Evolutionary conservation across 2,888 invertebrate genomes (phyloP), one percentile per base, ranked within the genome.

Genomic region (Rhingia campestris): DNA sequence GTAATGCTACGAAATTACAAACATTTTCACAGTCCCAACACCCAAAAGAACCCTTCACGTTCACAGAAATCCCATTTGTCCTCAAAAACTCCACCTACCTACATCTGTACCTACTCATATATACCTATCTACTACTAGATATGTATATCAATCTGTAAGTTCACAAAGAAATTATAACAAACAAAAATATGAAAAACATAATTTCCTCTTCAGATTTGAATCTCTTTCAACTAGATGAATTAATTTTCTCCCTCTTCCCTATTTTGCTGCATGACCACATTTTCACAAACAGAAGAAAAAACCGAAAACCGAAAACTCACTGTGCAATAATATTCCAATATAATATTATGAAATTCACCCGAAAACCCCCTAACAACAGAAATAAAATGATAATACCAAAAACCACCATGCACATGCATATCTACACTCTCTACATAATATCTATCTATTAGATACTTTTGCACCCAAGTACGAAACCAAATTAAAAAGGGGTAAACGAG

Each of bases 131-230:
- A 22, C 43, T 54, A 41, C 4, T 7, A 41, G 41, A 41, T 41
- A 35, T 22, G 22, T 22, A 39, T 39, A 10, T 9, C 14, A 4
- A 12, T 47, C 47, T 47, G 14, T 22, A 58, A 66, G 32, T 33
- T 35, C 22, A 70, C 70, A 80, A 80, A 80, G 66, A 70, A 80
- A 80, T 69, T 72, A 22, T 33, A 64, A 61, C 84, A 79, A 86
- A 86, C 14, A 86, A 87, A 86, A 82, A 87, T 70, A 82, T 67
- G 81, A 85, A 89, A 89, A 89, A 89, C 87, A 88, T 90, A 89
- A 90, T 90, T 90, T 89, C 90, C 90, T 86, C 73, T 22, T 87
- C 75, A 64, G 81, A 86, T 86, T 81, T 61, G 53, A 86, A 86
- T 86, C 81, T 86, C 61, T 81, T 77, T 81, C 77, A 81, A 67